Conservation (phyloP, 1,140 invertebrate species). For the Leptinotarsa lineolata region DNA sequence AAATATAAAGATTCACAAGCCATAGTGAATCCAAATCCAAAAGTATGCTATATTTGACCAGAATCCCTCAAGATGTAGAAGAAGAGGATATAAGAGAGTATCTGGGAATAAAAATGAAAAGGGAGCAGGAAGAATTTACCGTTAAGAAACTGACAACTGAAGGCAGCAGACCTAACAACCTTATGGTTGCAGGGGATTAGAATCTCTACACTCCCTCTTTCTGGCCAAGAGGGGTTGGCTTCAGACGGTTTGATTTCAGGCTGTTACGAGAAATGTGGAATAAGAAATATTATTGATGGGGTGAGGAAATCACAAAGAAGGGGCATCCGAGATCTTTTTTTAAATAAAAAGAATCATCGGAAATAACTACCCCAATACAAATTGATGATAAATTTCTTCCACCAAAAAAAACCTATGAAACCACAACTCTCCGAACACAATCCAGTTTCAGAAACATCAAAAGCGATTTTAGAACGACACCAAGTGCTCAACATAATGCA, state of each 20-base stretch:
- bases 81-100: background rate
- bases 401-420: background rate
- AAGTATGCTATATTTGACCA: constrained; percentile 1
- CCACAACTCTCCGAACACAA: background rate
- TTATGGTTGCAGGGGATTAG: background rate
- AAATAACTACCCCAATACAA: constrained; percentile 1
- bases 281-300: background rate
- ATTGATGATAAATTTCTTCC: background rate
- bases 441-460: background rate
- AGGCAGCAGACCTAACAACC: background rate
- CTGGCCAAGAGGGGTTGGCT: background rate
- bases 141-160: constrained; percentile 4
- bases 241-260: background rate
- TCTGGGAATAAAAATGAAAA: constrained; percentile 3
- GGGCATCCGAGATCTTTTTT: background rate
- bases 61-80: constrained; percentile 7
- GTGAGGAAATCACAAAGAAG: background rate
- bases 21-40: no score
- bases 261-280: background rate
- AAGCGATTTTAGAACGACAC: background rate
- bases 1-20: no score
- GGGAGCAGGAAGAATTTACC: background rate
- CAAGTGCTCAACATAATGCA: background rate
- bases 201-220: background rate
- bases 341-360: background rate